Percentiles rank a stretch among this genome's conserved stretches.
Evolutionary conservation across 1,140 invertebrate species (phyloP).

Genomic region (Drosophila sp.): DNA sequence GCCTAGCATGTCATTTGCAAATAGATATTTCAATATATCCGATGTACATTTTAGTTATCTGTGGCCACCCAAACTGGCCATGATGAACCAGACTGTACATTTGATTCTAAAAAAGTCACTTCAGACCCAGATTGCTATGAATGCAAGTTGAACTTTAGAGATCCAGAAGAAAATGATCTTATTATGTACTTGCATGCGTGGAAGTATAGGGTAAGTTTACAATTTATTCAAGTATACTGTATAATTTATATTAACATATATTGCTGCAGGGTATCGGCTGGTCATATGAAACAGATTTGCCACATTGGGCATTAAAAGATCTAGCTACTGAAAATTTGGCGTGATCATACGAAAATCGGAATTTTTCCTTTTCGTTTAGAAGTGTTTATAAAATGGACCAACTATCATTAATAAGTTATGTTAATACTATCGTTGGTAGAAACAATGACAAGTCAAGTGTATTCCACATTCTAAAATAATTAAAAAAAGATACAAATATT

Average conservation of each 20-base stretch:
- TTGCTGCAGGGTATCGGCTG: constrained; percentile 90
- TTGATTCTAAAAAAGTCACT: constrained; percentile 90
- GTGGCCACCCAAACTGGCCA: constrained; percentile 93
- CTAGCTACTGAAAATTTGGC: background rate
- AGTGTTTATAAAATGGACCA: background rate
- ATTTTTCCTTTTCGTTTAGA: background rate
- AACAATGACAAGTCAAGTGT: background rate
- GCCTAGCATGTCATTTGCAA: background rate
- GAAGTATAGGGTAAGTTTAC: constrained; percentile 90
- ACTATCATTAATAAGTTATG: background rate
- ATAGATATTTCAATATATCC: background rate
- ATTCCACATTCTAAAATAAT: background rate
- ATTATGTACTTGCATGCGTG: constrained; percentile 98
- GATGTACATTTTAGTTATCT: constrained; percentile 85
- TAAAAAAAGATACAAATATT: background rate
- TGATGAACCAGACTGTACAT: constrained; percentile 87
- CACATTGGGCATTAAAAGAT: constrained; percentile 89
- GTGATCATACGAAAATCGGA: background rate
- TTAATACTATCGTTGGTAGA: no score
- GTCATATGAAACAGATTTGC: constrained; percentile 94
- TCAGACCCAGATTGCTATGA: constrained; percentile 95
- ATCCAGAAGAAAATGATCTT: constrained; percentile 94
- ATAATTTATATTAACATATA: background rate
- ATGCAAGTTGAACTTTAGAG: constrained; percentile 94
- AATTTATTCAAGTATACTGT: background rate